Evolutionary conservation across 1,140 invertebrate species (phyloP), one percentile per base, ranked within the genome.

Genomic region (Stegodyphus mimosarum): DNA sequence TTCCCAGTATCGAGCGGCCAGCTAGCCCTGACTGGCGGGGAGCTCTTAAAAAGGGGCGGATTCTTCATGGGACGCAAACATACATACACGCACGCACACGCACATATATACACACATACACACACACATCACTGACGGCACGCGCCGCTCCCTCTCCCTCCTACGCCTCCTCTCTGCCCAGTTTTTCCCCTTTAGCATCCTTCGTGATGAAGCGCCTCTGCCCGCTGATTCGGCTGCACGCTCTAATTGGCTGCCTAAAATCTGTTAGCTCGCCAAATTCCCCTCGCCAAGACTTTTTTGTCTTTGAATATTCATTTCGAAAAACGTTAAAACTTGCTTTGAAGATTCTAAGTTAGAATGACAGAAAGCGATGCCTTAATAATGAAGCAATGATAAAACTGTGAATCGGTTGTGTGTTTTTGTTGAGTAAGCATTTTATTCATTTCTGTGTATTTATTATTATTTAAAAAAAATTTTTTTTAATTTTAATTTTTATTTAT

Each of bases 21-120:
- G 83, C 83, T 86, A 73, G 81, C 51, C 75, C 83, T 86, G 67
- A 86, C 74, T 86, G 83, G 83, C 83, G 74, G 74, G 83, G 50
- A 86, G 74, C 83, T 86, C 83, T 86, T 86, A 86, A 86, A 86
- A 86, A 86, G 83, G 83, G 83, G 83, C 83, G 83, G 83, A 86
- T 78, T 77, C 83, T 84, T 84, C 81, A 76, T 73, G 48, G 70
- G 70, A 81, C 55, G 67, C 79, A 80, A 49, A 73, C 71, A 83
- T 71, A 81, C 78, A 81, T 69, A 80, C 33, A 60, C 15, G 15
- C 55, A 60, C 78, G 69, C 76, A n/a, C 76, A 71, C 78, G 33
- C 78, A 80, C 78, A 71, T 18, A 80, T 69, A 80, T 63, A 80
- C 78, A 80, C 64, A 71, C 69, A 71, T 18, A n/a, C 67, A 73